Base-by-base conservation (phyloP, 1,140 invertebrate species). In the Trichogramma pretiosum region DNA sequence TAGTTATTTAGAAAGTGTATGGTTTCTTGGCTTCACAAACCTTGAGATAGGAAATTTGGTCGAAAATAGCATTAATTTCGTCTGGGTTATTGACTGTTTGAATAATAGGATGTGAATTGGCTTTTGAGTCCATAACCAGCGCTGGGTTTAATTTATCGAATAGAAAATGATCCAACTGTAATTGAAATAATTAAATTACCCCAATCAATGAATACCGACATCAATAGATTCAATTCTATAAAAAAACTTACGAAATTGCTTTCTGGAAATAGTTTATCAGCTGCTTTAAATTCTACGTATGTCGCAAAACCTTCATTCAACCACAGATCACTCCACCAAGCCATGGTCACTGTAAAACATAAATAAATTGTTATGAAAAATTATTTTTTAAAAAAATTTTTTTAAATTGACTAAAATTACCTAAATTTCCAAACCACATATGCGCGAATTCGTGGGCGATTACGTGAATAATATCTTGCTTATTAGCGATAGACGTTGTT, bases 301-400 rank as follows among this genome's bases (percentile, higher is more conserved):
- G 80, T 81, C 8, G 91, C 91, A 62, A 96, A 93, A 3, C 91
- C 91, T 74, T 93, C 89, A 66, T 93, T 93, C 7, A 94, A 70
- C 89, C 90, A 95, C 0, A 95, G 70, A 65, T 94, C 89, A 63
- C 87, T 83, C 91, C 91, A 95, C 90, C 90, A 94, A 53, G 83
- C 75, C 79, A 92, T 83, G 10, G 89, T 93, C 3, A 92, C 89
- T 86, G 48, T 52, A 74, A 74, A 61, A 56, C 21, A 30, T 36
- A 14, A 50, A 54, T 28, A 34, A 45, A 21, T 50, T 26, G 19
- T 36, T 9, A 26, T 22, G 16, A 38, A 43, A 42, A 24, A 43
- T 43, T 18, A 13, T 26, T 24, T 37, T 18, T 22, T 41, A 28
- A 7, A 11, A 28, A 28, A 28, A 7, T 7, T 7, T 28, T 11